Evolutionary conservation across 2,113 vertebrate species (phyloP).

Genomic region (Epinephelus moara): DNA sequence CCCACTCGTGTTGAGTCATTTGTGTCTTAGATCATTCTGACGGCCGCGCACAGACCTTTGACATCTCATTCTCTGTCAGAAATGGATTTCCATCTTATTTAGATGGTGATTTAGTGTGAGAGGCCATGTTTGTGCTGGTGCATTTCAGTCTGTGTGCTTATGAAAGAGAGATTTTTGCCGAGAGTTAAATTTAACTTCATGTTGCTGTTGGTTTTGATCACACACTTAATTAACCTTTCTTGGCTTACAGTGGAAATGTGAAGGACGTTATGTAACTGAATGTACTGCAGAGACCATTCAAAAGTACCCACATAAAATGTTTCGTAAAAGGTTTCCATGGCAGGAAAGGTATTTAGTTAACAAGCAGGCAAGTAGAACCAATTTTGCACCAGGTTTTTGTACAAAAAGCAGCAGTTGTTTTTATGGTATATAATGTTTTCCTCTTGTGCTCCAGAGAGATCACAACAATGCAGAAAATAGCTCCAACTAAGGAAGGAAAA

Average conservation of each 20-base stretch:
- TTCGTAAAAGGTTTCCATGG: neutral
- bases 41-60: constrained; percentile 51
- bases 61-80: constrained; percentile 64
- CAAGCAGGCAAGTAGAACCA: neutral
- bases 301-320: neutral
- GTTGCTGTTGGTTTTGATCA: constrained; percentile 21
- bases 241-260: neutral
- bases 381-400: neutral
- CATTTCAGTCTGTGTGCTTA: neutral
- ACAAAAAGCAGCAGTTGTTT: neutral
- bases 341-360: neutral
- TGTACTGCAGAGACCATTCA: neutral
- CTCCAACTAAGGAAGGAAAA: constrained; percentile 11
- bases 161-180: constrained; percentile 19
- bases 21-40: constrained; percentile 64
- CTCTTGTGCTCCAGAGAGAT: neutral
- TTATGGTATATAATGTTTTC: neutral
- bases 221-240: constrained; percentile 34
- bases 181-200: constrained; percentile 1
- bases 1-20: constrained; percentile 71
- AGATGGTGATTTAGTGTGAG: constrained; percentile 25
- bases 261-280: neutral
- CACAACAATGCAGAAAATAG: neutral
- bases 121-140: constrained; percentile 1
- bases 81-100: constrained; percentile 58